Evolutionary conservation across 2,888 invertebrate genomes (phyloP).

Genomic region (Drosophila meridionalis): DNA sequence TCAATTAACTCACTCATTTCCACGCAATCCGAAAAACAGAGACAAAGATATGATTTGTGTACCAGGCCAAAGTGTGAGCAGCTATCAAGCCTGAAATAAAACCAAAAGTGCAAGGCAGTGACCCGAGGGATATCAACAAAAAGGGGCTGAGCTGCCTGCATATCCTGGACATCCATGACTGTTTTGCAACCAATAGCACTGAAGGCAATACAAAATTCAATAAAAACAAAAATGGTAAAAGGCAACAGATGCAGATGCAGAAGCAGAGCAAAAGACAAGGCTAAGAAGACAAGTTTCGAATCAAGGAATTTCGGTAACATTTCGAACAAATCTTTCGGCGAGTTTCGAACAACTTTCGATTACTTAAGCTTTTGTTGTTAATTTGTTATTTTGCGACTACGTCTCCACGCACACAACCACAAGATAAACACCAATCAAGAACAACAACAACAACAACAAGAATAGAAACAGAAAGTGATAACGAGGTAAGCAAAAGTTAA

Average conservation of each 20-base stretch:
- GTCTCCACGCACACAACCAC: conserved; percentile 62
- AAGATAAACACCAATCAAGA: conserved; percentile 51
- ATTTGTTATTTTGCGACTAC: conserved; percentile 74
- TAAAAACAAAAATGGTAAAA: conserved; percentile 26
- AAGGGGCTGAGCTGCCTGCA: conserved; percentile 34
- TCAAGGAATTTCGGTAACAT: conserved; percentile 74
- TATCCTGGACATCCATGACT: conserved; percentile 88
- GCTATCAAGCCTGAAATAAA: conserved; percentile 92
- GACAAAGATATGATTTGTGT: conserved; percentile 46
- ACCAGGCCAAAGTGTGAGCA: conserved; percentile 84
- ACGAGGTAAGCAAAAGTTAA: conserved; percentile 82
- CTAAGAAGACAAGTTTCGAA: conserved; percentile 75
- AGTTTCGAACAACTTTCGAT: conserved; percentile 77
- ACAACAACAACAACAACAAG: conserved; percentile 81
- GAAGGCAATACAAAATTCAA: conserved; percentile 88
- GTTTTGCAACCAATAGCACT: conserved; percentile 90
- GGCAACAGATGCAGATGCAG: conserved; percentile 42
- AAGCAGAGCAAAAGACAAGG: conserved; percentile 65
- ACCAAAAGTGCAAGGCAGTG: conserved; percentile 84
- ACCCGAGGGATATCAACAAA: neutral
- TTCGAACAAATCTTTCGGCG: conserved; percentile 75
- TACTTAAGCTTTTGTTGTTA: conserved; percentile 71
- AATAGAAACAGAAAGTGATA: conserved; percentile 83
- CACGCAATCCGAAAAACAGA: conserved; percentile 10
- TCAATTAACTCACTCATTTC: conserved; percentile 15